These are phyloP conservation scores for Dryomyza anilis DNA, from an alignment of 2,888 invertebrate genomes.

Conservation along the genomic window DNA sequence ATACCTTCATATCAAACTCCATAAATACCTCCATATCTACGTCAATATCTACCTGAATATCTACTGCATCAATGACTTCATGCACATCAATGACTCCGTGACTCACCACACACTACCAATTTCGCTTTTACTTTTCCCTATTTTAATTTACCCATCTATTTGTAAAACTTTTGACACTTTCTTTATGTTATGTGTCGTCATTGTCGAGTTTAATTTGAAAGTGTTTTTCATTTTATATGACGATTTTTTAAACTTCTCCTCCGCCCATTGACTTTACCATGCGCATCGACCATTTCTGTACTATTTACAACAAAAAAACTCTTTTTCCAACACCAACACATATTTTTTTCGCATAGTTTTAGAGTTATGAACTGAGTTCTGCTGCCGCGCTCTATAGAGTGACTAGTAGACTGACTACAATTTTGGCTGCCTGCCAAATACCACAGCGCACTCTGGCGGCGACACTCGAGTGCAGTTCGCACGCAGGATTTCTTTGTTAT, in stretches of 20 bases:
- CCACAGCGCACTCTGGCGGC: background rate
- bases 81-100: no score
- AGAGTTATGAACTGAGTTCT: conserved; percentile 18
- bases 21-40: no score
- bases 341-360: conserved; percentile 15
- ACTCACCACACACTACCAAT: no score
- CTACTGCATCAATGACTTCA: no score
- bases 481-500: no score
- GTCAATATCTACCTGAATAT: no score
- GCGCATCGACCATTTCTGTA: background rate
- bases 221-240: background rate
- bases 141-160: background rate
- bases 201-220: no score
- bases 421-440: conserved; percentile 22
- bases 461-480: background rate
- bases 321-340: background rate
- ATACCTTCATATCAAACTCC: no score
- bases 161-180: background rate
- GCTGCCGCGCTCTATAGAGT: background rate
- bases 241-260: background rate
- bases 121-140: background rate
- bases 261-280: background rate
- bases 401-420: no score
- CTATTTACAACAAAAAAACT: no score
- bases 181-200: no score